Evolutionary conservation across 2,797 vertebrate genomes (phyloP), one percentile per base, ranked within the genome.

Genomic region (Syngnathus acus): DNA sequence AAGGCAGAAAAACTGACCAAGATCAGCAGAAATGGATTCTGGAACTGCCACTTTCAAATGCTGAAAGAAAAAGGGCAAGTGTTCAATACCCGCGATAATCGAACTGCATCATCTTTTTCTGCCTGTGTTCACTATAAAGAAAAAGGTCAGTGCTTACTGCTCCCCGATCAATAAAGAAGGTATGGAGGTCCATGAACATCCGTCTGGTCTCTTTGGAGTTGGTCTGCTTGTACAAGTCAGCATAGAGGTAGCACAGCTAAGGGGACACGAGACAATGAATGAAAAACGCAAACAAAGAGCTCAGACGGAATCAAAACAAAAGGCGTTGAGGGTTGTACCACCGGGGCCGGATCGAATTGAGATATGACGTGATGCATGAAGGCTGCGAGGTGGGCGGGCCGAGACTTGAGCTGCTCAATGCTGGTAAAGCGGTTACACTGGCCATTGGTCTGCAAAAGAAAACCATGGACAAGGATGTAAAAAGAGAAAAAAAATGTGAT

Each of bases 161-260:
- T 82, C 93, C 90, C 72, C 93, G 86, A 82, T 98, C 96, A 83
- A 98, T 87, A 80, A 99, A 99, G 80, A 96, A 94, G 50, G 88
- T 92, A 82, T 94, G 92, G 67, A 98, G 94, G 78, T 96, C 93
- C 75, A 93, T 89, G 78, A 98, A 99, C 75, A 99, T 83, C 62
- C 95, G 93, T 0, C 96, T 95, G 68, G 94, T 95, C 88, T 99
- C 97, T 93, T 98, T 99, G 84, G 96, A 93, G 88, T 96, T 98
- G 81, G 93, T 97, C 79, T 98, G 95, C 76, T 98, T 96, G 84
- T 94, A 98, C 72, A 97, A 79, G 87, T 98, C 95, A 78, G 94
- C 89, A 64, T 95, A 94, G 83, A 98, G 94, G 86, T 98, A 98
- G 91, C 96, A 98, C 80, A 98, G 82, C 96, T 98, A 60, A 51